These are phyloP conservation scores for Anguilla anguilla DNA, from an alignment of 2,797 vertebrate species.

Conservation along the genomic window DNA sequence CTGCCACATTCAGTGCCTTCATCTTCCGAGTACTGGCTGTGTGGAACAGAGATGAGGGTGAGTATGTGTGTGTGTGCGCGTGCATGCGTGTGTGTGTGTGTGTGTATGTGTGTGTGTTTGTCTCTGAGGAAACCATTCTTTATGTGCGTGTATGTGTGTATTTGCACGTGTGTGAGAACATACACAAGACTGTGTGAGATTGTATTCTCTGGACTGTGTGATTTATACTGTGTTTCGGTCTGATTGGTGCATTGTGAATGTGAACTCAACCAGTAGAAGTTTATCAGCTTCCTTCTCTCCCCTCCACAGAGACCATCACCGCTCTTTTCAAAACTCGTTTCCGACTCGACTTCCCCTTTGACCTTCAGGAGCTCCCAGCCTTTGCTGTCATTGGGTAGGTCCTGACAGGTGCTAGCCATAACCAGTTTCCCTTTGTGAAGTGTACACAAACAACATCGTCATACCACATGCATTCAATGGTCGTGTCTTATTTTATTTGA, in stretches of 20 bases:
- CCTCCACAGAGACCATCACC: constrained; percentile 87
- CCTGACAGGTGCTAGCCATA: not conserved
- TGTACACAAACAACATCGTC: not conserved
- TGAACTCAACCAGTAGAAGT: not conserved
- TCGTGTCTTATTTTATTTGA: not conserved
- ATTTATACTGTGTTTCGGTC: not conserved
- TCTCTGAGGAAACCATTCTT: not conserved
- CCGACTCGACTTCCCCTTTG: constrained; percentile 93
- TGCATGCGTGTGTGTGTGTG: not conserved
- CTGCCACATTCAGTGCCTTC: constrained; percentile 96
- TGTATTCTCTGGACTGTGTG: not conserved
- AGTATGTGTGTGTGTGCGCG: constrained; percentile 18
- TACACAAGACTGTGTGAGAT: not conserved
- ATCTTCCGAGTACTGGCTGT: constrained; percentile 95
- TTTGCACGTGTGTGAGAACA: not conserved
- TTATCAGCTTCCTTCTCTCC: not conserved
- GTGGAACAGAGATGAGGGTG: constrained; percentile 96
- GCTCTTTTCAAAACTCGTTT: constrained; percentile 96
- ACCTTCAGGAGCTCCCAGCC: constrained; percentile 94
- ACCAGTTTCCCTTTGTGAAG: not conserved
- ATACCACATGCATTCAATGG: not conserved
- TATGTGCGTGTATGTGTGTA: not conserved
- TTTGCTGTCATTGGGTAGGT: constrained; percentile 95
- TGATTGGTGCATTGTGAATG: too few relatives aligned
- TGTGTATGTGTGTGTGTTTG: not conserved